These are phyloP conservation scores for Cephalopholis sonnerati DNA, from an alignment of 2,113 vertebrate species.

Conservation along the genomic window DNA sequence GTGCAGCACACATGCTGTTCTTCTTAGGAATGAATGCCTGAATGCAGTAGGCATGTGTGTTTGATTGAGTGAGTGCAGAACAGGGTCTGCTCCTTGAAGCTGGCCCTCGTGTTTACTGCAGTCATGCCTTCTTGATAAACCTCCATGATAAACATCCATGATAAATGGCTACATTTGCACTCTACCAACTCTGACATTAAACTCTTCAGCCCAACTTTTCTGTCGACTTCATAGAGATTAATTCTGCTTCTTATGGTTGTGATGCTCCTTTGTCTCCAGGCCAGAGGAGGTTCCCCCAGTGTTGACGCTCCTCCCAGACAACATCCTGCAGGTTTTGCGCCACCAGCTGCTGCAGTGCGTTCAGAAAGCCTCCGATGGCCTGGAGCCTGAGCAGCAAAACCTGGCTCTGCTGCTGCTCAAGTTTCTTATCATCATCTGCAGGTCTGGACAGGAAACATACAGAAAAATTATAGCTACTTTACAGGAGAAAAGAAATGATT, in stretches of 20 bases:
- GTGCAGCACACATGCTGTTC: conserved; percentile 37
- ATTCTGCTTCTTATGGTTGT: neutral
- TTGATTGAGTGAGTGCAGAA: neutral
- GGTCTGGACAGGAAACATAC: conserved; percentile 81
- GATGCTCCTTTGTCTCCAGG: conserved; percentile 78
- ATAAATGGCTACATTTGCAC: neutral
- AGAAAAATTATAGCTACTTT: neutral
- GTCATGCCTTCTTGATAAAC: neutral
- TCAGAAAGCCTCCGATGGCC: conserved; percentile 94
- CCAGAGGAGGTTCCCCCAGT: conserved; percentile 94
- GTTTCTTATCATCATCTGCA: conserved; percentile 97
- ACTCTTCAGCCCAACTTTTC: neutral
- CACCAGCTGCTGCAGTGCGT: conserved; percentile 95
- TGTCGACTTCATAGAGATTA: neutral
- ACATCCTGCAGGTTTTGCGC: conserved; percentile 96
- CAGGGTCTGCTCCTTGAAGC: conserved; percentile 3
- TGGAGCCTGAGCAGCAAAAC: conserved; percentile 95
- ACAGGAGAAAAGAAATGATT: neutral
- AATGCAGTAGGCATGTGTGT: conserved; percentile 27
- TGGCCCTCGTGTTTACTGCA: neutral
- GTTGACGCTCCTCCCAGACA: conserved; percentile 95
- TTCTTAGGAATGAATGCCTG: conserved; percentile 5
- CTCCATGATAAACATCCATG: neutral
- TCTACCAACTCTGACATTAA: neutral
- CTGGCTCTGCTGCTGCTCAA: conserved; percentile 94